Base-by-base conservation (phyloP, 2,888 invertebrate genomes). In the Alloscopus bannaensis region DNA sequence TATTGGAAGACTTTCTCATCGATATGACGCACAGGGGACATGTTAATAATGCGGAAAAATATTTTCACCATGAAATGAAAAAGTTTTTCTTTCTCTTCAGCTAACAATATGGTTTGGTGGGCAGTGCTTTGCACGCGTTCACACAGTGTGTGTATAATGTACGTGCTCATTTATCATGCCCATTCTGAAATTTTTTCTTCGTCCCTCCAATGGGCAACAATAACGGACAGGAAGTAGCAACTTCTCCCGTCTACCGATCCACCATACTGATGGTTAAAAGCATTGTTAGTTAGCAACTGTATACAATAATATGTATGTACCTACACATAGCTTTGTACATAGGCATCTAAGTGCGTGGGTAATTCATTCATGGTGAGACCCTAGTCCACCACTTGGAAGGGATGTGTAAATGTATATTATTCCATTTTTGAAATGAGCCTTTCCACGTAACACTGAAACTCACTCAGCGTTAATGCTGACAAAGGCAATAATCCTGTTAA, bases 11-110 rank as follows among this genome's bases (percentile, higher is more conserved):
- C 16, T 45, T 42, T 70, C 28, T 55, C 29, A 71, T 31, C 6
- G 28, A 69, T 52, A 71, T 62, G 71, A 71, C 71, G 28, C 28
- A 71, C 71, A 60, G 22, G 70, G 29, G 31, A 60, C 28, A 73
- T 73, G 65, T 24, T 73, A 73, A 73, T 73, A 73, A 57, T 22
- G 73, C 71, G 73, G 55, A 73, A 73, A 73, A 52, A 52, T 64
- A 52, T 72, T 64, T 62, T 18, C 42, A 50, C 24, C 24, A 47
- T 60, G 26, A 47, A 60, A 2, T 60, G 50, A 60, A 31, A 60
- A 24, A 8, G 20, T 31, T 31, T 31, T 47, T 60, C 28, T 26
- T 29, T 69, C 40, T 55, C 55, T 45, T 3, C 13, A 45, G 13
- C 13, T n/a, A n/a, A n/a, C 59, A 59, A 59, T 59, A 59, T 59